Conservation (phyloP, 2,888 invertebrate species). For the Spodoptera littoralis region DNA sequence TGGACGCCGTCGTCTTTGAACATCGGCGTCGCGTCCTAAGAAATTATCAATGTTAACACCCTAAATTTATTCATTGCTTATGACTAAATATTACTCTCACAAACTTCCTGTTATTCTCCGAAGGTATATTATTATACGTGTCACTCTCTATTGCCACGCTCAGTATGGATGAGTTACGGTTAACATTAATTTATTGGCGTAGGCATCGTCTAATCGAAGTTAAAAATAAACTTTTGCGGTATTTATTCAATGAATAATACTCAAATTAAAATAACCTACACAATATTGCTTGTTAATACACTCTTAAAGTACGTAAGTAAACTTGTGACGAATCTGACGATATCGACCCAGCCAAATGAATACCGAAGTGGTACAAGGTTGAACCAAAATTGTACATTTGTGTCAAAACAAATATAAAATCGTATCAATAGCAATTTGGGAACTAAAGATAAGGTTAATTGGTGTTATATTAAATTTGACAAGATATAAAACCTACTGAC, state of each 20-base stretch:
- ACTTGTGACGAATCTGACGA: slow-evolving; percentile 20
- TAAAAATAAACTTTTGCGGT: slow-evolving; percentile 17
- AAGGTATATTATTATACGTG: slow-evolving; percentile 18
- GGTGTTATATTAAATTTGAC: too few species aligned
- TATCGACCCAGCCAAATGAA: slow-evolving; percentile 16
- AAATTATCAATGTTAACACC: slow-evolving; percentile 34
- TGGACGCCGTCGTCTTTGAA: slow-evolving; percentile 21
- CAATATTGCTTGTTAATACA: slow-evolving; percentile 6
- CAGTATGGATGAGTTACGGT: slow-evolving; percentile 14
- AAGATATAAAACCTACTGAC: too few species aligned
- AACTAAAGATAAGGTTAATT: background rate
- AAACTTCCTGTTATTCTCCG: slow-evolving; percentile 51
- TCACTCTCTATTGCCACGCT: slow-evolving; percentile 6
- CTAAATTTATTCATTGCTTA: slow-evolving; percentile 25
- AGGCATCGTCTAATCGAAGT: slow-evolving; percentile 9
- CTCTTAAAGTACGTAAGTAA: slow-evolving; percentile 10
- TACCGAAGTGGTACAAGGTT: slow-evolving; percentile 31
- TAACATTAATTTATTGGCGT: slow-evolving; percentile 16
- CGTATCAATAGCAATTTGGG: background rate
- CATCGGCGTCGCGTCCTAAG: slow-evolving; percentile 6
- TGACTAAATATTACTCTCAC: slow-evolving; percentile 38
- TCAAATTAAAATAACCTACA: background rate
- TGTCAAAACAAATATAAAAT: slow-evolving; percentile 12
- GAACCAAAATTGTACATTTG: slow-evolving; percentile 6
- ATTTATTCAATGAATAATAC: slow-evolving; percentile 8